Evolutionary conservation across 64 coral and sea anemone species (phyloP).

Genomic region (Acropora tenuis): DNA sequence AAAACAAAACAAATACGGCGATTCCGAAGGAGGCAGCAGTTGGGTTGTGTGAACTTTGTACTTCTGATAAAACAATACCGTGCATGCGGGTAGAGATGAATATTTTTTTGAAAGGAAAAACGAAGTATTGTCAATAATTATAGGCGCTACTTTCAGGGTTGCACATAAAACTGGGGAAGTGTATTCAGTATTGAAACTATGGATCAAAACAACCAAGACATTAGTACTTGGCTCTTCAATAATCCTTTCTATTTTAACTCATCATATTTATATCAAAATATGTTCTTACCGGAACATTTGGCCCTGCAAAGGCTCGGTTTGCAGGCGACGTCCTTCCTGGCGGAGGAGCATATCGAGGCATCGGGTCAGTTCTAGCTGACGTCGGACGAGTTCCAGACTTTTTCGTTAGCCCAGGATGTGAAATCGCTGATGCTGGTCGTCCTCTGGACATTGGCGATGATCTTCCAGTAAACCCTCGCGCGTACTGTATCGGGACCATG

Average conservation of each 20-base stretch:
- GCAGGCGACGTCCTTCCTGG: neutral
- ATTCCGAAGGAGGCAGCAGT: too few relatives aligned
- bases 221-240: too few relatives aligned
- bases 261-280: neutral
- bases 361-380: conserved; percentile 40
- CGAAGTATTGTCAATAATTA: too few relatives aligned
- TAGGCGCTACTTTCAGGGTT: too few relatives aligned
- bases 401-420: conserved; percentile 16
- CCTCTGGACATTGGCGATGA: conserved; percentile 7
- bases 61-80: too few relatives aligned
- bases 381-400: conserved; percentile 35
- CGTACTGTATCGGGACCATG: conserved; percentile 14
- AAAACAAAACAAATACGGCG: neutral
- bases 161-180: too few relatives aligned
- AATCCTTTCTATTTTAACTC: neutral
- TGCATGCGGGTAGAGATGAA: too few relatives aligned
- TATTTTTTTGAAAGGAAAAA: too few relatives aligned
- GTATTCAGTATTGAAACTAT: too few relatives aligned
- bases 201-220: too few relatives aligned
- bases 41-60: too few relatives aligned
- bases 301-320: neutral
- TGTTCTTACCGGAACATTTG: conserved; percentile 12
- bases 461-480: conserved; percentile 14
- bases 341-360: conserved; percentile 3
- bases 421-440: conserved; percentile 41